phyloP scores from a whole-genome alignment of 2,888 invertebrate species.

The Lithophane socia region DNA sequence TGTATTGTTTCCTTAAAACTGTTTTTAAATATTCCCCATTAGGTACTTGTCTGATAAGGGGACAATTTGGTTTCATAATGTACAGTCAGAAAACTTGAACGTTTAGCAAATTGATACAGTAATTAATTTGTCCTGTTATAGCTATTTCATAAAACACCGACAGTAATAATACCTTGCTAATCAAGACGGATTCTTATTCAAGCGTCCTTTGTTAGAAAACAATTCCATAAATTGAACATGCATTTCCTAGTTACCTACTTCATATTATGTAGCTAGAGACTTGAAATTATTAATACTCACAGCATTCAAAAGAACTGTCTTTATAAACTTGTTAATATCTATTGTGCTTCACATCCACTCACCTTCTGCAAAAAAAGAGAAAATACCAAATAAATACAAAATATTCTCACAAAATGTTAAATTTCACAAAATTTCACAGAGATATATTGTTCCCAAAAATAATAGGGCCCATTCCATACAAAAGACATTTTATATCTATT shows the following conservation, averaged over 20 bases:
- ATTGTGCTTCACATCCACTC: conserved; percentile 73
- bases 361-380: conserved; percentile 88
- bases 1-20: neutral
- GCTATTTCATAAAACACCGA: neutral
- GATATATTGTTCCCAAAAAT: conserved; percentile 75
- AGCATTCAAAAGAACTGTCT: conserved; percentile 43
- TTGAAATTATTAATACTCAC: conserved; percentile 48
- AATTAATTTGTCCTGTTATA: too few species aligned
- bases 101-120: neutral
- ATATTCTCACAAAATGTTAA: conserved; percentile 74
- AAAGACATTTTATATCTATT: conserved; percentile 73
- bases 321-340: conserved; percentile 58
- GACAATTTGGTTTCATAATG: neutral
- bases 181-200: neutral
- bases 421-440: conserved; percentile 67
- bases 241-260: neutral
- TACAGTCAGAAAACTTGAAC: neutral
- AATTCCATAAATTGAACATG: neutral
- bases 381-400: conserved; percentile 71
- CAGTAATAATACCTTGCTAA: neutral
- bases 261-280: neutral
- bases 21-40: neutral
- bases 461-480: conserved; percentile 73
- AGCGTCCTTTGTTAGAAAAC: neutral
- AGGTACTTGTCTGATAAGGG: neutral